Conservation (phyloP, 2,797 vertebrate genomes). For the Merluccius polli region DNA sequence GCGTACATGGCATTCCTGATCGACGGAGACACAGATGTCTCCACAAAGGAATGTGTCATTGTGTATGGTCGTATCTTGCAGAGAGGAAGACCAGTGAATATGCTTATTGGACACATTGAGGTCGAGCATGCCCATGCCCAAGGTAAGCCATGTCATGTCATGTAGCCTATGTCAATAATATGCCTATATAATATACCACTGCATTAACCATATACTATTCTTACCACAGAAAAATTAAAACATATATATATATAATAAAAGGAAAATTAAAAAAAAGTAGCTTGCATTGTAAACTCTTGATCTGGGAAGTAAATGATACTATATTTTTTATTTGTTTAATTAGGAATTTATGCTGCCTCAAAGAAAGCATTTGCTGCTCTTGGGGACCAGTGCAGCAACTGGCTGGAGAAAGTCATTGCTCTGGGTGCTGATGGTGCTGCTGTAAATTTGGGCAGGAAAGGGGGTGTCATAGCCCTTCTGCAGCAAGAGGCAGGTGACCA, state of each 20-base stretch:
- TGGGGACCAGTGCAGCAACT: neutral
- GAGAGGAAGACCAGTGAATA: neutral
- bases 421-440: neutral
- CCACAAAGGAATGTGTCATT: neutral
- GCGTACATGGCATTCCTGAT: neutral
- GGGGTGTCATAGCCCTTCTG: no score
- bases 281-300: no score
- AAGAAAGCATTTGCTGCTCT: neutral
- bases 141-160: neutral
- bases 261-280: no score
- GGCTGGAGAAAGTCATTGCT: neutral
- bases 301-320: no score
- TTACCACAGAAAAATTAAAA: no score
- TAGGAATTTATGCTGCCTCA: conserved; percentile 2
- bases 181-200: no score
- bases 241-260: no score
- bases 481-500: neutral
- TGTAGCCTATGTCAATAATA: neutral
- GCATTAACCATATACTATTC: no score
- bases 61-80: neutral
- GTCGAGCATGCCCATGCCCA: conserved; percentile 2
- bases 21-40: neutral
- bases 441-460: neutral
- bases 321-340: neutral
- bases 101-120: neutral